Percentiles rank a stretch among this genome's conserved stretches.
These are phyloP conservation scores for Strigops habroptila DNA, from an alignment of 2,113 vertebrate genomes.

Conservation along the genomic window DNA sequence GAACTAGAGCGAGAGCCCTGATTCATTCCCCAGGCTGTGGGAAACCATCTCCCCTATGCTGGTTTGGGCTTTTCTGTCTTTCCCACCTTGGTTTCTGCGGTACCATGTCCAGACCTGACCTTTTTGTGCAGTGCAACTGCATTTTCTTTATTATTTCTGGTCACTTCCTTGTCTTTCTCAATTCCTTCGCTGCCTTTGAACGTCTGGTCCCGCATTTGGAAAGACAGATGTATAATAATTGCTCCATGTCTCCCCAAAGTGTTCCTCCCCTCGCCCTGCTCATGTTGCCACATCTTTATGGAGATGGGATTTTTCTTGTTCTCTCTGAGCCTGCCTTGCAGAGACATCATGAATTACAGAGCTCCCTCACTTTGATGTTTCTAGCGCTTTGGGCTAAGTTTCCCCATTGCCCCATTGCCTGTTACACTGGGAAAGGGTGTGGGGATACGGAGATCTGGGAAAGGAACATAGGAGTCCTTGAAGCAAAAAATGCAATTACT, in stretches of 20 bases:
- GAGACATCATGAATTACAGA: not conserved
- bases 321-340: accelerated
- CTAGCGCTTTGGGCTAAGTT: not conserved
- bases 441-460: not conserved
- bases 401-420: not conserved
- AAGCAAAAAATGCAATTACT: not conserved
- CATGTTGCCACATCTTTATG: not conserved
- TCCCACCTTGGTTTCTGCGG: not conserved
- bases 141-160: not conserved
- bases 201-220: not conserved
- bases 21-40: not conserved
- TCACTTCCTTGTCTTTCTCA: not conserved
- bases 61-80: not conserved
- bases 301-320: not conserved
- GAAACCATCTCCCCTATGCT: not conserved
- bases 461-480: not conserved
- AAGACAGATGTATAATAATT: not conserved
- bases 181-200: not conserved
- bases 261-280: not conserved
- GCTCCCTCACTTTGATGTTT: not conserved
- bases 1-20: not conserved
- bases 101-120: not conserved
- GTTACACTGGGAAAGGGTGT: not conserved
- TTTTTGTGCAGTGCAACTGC: not conserved
- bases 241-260: not conserved